Percentiles rank a stretch among this genome's conserved stretches.
Conservation (phyloP, 2,888 invertebrate genomes). For the Leptopilina syphax region DNA sequence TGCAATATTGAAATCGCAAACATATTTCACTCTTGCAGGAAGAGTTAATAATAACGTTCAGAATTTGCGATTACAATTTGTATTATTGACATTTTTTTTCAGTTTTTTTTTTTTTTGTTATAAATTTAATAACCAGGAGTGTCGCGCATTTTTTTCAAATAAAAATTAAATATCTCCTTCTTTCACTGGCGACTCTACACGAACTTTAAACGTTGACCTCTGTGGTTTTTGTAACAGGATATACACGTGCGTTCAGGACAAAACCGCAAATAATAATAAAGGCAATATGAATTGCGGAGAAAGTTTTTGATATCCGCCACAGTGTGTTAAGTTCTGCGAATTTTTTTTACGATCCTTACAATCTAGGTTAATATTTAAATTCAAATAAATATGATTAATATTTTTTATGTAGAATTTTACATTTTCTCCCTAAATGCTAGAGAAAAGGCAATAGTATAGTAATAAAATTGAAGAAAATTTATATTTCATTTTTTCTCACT, state of each 20-base stretch:
- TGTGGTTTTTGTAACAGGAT: conserved; percentile 29
- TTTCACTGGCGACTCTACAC: background rate
- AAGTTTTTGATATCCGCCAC: conserved; percentile 32
- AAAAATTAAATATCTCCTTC: conserved; percentile 8
- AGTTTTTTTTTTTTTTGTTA: conserved; percentile 13
- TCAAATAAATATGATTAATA: background rate
- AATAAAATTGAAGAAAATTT: too few species aligned
- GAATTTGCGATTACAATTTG: background rate
- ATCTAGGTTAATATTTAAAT: conserved; percentile 25
- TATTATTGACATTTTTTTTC: background rate
- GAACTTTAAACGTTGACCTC: conserved; percentile 26
- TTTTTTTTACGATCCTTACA: conserved; percentile 3
- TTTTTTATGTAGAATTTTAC: too few species aligned
- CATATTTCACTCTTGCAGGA: background rate
- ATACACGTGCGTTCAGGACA: background rate
- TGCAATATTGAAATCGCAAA: background rate
- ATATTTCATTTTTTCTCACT: too few species aligned
- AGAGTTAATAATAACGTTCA: background rate
- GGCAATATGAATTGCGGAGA: conserved; percentile 37
- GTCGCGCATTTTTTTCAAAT: conserved; percentile 21
- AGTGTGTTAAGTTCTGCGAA: background rate
- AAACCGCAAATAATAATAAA: conserved; percentile 32
- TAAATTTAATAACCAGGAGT: conserved; percentile 3
- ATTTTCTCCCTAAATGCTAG: too few species aligned
- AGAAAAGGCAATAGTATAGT: too few species aligned